Conservation (phyloP, 1,140 invertebrate genomes). For the Drosophila asahinai region DNA sequence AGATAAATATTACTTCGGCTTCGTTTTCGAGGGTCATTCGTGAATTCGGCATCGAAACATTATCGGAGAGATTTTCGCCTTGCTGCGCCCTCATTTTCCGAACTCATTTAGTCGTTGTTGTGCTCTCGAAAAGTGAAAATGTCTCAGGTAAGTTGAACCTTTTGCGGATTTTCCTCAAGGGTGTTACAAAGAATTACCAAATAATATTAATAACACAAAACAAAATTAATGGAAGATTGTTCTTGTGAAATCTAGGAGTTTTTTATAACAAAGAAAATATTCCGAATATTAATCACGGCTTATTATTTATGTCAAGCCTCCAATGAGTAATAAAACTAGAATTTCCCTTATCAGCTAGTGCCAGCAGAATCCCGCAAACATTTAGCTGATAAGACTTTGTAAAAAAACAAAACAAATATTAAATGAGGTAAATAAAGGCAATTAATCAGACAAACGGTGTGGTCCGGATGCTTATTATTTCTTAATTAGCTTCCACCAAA, state of each 20-base stretch:
- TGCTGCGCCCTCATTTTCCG: too few relatives aligned
- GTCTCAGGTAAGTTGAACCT: background rate
- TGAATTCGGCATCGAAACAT: background rate
- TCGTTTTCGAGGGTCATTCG: background rate
- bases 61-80: background rate
- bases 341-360: background rate
- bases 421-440: background rate
- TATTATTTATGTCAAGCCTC: too few relatives aligned
- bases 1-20: background rate
- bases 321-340: background rate
- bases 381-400: background rate
- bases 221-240: too few relatives aligned
- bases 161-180: too few relatives aligned
- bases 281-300: background rate
- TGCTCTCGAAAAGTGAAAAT: conserved; percentile 3
- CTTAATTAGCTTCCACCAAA: background rate
- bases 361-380: background rate
- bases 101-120: background rate
- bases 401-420: background rate
- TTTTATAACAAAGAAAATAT: background rate
- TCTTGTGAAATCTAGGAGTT: background rate
- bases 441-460: too few relatives aligned
- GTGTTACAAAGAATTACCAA: too few relatives aligned
- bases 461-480: background rate
- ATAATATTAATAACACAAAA: too few relatives aligned